Evolutionary conservation across 2,113 vertebrate species (phyloP).

Genomic region (Siniperca knerii): DNA sequence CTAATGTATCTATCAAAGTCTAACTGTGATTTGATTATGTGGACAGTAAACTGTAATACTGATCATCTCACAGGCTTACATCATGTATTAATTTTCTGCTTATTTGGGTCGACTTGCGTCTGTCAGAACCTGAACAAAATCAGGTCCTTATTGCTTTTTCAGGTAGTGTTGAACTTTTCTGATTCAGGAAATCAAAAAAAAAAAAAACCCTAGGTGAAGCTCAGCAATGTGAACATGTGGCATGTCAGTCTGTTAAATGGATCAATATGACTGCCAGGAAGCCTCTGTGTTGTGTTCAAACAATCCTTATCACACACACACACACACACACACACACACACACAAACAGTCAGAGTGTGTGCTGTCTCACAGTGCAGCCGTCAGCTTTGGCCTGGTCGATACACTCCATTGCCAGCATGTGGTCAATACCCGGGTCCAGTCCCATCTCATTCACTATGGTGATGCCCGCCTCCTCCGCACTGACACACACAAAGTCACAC

Average conservation of each 20-base stretch:
- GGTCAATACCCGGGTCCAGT: constrained; percentile 98
- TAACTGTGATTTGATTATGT: no score
- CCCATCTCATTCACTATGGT: constrained; percentile 94
- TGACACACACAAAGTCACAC: constrained; percentile 52
- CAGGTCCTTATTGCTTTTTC: neutral
- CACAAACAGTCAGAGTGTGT: neutral
- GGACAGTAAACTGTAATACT: no score
- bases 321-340: constrained; percentile 24
- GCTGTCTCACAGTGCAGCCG: constrained; percentile 91
- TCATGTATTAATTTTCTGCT: no score
- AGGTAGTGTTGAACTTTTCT: neutral
- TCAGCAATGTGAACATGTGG: neutral
- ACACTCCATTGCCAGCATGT: constrained; percentile 98
- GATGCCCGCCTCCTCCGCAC: constrained; percentile 92
- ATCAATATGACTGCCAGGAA: constrained; percentile 41
- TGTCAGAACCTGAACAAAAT: no score
- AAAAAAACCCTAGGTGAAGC: neutral
- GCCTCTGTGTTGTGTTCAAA: constrained; percentile 9
- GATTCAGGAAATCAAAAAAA: neutral
- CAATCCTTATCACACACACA: constrained; percentile 15
- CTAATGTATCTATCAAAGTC: no score
- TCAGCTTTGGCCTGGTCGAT: constrained; percentile 94
- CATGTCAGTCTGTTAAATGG: neutral
- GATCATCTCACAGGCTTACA: no score
- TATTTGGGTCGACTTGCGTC: no score